Conservation (phyloP, 2,888 invertebrate species). For the Brachypalpus laphriformis region DNA sequence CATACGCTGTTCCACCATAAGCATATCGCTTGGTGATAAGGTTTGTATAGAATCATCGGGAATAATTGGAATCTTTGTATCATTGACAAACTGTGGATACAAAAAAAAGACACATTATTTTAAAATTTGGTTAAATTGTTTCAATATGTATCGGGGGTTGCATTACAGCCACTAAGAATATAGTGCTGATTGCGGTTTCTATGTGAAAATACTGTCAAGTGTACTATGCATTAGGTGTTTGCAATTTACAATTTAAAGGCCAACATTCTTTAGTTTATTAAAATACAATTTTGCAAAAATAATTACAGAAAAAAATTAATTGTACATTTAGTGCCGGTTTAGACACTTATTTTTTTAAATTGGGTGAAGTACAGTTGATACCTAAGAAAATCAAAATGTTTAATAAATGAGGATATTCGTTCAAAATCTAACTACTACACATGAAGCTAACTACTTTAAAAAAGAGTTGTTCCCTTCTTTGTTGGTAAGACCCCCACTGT, state of each 20-base stretch:
- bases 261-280: no score
- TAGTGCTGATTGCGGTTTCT: background rate
- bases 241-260: background rate
- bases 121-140: background rate
- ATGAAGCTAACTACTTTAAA: no score
- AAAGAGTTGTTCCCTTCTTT: no score
- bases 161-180: background rate
- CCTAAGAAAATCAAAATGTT: no score
- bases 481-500: no score
- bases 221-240: background rate
- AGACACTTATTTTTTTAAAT: no score
- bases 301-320: no score
- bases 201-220: background rate
- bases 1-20: constrained; percentile 82
- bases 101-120: background rate
- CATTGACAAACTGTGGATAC: constrained; percentile 80
- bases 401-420: no score
- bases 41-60: constrained; percentile 82
- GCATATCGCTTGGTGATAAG: constrained; percentile 81
- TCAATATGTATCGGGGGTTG: background rate
- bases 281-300: no score
- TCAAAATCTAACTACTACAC: no score
- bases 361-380: no score
- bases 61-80: constrained; percentile 81
- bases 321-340: no score